Base-by-base conservation (phyloP, 1,140 invertebrate genomes). In the Onthophagus taurus region DNA sequence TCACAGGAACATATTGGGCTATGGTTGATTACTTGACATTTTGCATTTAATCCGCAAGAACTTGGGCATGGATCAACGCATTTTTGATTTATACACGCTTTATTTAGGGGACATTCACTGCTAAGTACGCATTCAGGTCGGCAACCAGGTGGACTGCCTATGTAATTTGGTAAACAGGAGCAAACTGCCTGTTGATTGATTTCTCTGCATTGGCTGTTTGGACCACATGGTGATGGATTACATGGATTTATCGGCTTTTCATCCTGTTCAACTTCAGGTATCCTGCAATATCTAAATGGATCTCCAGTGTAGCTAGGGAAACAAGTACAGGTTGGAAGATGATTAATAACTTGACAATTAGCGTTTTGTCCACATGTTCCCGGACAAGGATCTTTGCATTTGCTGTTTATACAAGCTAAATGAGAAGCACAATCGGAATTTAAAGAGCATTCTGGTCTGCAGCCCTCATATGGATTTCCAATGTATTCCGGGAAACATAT, bases 361-460 rank as follows among this genome's bases (percentile, higher is more conserved):
- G 81, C 75, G 64, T 80, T 74, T 24, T 76, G 73, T 7, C 78
- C 80, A 54, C 80, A 91, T 4, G 81, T 81, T 42, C 82, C 82
- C 6, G 76, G 70, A 59, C 85, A 89, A 8, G 85, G 85, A 66
- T 89, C 81, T 47, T 74, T 70, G 49, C 86, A 89, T 58, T 78
- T 82, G 61, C 84, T 79, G 56, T 78, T 75, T 6, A 85, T 76
- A 54, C 86, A 89, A 44, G 85, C 83, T 61, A 77, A 79, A 49
- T 87, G 77, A 47, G 77, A 76, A 12, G 80, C 63, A 65, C 89
- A 93, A 53, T 91, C 87, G 2, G 82, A 76, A 65, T 82, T 87
- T 13, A 85, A 74, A 6, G 83, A 75, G 64, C 85, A 89, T 65
- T 89, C 85, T 2, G 85, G 85, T 42, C 78, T 70, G 66, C 87